Evolutionary conservation across 2,888 invertebrate species (phyloP), one percentile per base, ranked within the genome.

Genomic region (Acleris cristana): DNA sequence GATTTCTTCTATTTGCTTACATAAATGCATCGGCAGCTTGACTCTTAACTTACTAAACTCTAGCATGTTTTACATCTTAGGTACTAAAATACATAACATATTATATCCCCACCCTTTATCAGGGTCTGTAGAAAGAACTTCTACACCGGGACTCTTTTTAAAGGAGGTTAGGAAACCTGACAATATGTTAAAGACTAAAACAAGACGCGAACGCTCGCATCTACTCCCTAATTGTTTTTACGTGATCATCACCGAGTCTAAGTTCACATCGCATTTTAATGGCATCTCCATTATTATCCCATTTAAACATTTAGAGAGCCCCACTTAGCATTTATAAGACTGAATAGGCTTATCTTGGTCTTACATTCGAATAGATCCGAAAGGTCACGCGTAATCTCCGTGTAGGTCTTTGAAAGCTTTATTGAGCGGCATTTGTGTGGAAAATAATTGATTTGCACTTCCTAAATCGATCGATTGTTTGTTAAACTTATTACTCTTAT

Each of bases 271-370:
- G 48, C 18, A 30, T 26, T 48, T 58, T 18, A 45, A 58, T 48
- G 48, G n/a, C 58, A 16, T 58, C 48, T 45, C 58, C 58, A 58
- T 58, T 58, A 58, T 58, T 58, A 58, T 58, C 48, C 58, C 48
- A 58, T 58, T 58, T 58, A 48, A 18, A 26, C 58, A 48, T 26
- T 58, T 48, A 58, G 58, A 58, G 48, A 58, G 58, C 58, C 18
- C 55, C 56, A 58, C 58, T 58, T 58, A 58, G 48, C 58, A 58
- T 58, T 58, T 58, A 58, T 58, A 48, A 48, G 45, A 48, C 26
- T 26, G 58, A 58, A 58, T 58, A 26, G 58, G 40, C 26, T 58
- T 58, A 48, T 58, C 58, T 55, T 16, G 58, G 45, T 45, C 58
- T 26, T 45, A 48, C 48, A 58, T 57, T 53, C 53, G 26, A 21